Base-by-base conservation (phyloP, 2,113 vertebrate genomes). In the Empidonax alnorum region DNA sequence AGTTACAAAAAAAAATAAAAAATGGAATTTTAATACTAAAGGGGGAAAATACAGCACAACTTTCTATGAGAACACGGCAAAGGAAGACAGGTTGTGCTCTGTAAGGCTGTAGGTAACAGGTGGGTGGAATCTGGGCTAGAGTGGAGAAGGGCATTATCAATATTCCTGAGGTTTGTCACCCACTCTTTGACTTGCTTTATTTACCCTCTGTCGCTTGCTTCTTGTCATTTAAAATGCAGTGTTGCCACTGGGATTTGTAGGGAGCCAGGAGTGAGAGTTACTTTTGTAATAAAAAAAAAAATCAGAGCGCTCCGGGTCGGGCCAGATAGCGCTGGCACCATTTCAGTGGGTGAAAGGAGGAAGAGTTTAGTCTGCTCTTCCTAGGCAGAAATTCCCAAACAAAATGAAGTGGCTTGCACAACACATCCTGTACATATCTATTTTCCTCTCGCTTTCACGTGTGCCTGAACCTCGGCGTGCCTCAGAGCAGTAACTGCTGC, bases 151-250 rank as follows among this genome's bases (percentile, higher is more conserved):
- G 27, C 12, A 2, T 27, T 67, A 44, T 47, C 59, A 55, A 0
- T 55, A 81, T 72, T 44, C 30, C 35, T 59, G 27, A 74, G 42
- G 42, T 74, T 80, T 78, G 61, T 69, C 81, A 17, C 76, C 47
- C 1, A 2, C n/a, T 81, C 68, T 16, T 9, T 41, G 30, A 56
- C 52, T 94, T 74, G 15, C 71, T 67, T 87, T 73, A 21, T 79
- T 94, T 93, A 47, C 75, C 23, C 86, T 80, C 87, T 71, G 33
- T 67, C 9, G 4, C 46, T 90, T 76, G 17, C 17, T 90, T 61
- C 27, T 18, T 0, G 0, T 42, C 3, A 63, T 44, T 59, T 88
- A 44, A 67, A 83, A 52, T 44, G 55, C 10, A 5, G 77, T 93
- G 20, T 39, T 71, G 83, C 55, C 17, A 14, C 30, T 44, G 46